These are phyloP conservation scores for Cygnus atratus DNA, from an alignment of 2,113 vertebrate species.

Conservation along the genomic window DNA sequence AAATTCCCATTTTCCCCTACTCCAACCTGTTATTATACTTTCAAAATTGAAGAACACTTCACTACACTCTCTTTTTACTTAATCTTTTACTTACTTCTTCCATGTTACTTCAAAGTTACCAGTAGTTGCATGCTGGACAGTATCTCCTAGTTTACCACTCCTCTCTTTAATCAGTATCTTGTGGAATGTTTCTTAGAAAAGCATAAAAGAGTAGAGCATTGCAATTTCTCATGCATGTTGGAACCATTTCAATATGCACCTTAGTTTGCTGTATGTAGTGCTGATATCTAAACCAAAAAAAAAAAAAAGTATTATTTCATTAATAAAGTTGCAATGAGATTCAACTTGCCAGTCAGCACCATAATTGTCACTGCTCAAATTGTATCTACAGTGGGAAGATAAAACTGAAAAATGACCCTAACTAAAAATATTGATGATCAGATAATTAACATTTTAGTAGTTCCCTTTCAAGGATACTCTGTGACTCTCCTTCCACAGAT, in stretches of 20 bases:
- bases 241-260: background rate
- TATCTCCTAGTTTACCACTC: background rate
- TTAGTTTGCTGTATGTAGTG: background rate
- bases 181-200: background rate
- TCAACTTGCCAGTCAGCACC: background rate
- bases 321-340: background rate
- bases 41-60: background rate
- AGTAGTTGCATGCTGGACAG: background rate
- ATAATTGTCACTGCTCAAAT: background rate
- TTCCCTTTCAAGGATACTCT: background rate
- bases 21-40: background rate
- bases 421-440: background rate
- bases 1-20: rapidly evolving
- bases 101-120: background rate
- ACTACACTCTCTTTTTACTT: background rate
- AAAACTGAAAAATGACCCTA: background rate
- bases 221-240: background rate
- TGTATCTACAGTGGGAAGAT: background rate
- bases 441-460: conserved; percentile 15
- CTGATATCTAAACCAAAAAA: background rate
- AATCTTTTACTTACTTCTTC: background rate
- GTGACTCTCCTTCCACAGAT: background rate
- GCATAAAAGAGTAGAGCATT: background rate
- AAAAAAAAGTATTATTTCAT: background rate
- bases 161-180: background rate